phyloP scores from a whole-genome alignment of 2,113 vertebrate species.

The Sinocyclocheilus anophthalmus region DNA sequence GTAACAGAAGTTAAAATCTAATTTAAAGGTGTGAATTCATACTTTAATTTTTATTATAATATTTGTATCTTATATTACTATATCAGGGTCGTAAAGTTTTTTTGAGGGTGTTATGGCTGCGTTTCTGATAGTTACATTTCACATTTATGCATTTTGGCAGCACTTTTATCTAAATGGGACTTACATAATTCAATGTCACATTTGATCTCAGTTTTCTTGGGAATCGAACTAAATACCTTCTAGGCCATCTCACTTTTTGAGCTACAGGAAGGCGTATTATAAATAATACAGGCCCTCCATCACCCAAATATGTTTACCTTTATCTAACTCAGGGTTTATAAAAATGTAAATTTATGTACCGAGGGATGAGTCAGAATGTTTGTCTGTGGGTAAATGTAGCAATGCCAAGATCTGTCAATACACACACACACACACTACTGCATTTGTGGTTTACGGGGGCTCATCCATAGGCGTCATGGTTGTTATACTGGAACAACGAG shows the following conservation, averaged over 20 bases:
- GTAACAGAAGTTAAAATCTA: neutral
- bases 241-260: too few relatives aligned
- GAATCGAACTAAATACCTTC: too few relatives aligned
- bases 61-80: too few relatives aligned
- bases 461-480: too few relatives aligned
- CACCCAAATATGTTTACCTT: neutral
- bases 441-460: too few relatives aligned
- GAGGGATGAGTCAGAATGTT: neutral
- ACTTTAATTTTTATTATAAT: too few relatives aligned
- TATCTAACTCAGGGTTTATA: neutral
- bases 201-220: too few relatives aligned
- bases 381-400: neutral
- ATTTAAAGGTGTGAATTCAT: neutral
- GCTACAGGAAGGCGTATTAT: neutral
- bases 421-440: slow-evolving; percentile 6
- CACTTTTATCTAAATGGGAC: too few relatives aligned
- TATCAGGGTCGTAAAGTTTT: too few relatives aligned
- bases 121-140: neutral
- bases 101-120: neutral
- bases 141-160: too few relatives aligned
- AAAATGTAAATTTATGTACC: neutral
- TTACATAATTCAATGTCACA: too few relatives aligned
- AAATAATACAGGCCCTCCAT: neutral
- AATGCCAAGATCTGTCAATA: slow-evolving; percentile 7
- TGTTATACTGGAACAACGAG: too few relatives aligned